phyloP scores from a whole-genome alignment of 2,113 vertebrate genomes.

The Pygoscelis antarcticus region DNA sequence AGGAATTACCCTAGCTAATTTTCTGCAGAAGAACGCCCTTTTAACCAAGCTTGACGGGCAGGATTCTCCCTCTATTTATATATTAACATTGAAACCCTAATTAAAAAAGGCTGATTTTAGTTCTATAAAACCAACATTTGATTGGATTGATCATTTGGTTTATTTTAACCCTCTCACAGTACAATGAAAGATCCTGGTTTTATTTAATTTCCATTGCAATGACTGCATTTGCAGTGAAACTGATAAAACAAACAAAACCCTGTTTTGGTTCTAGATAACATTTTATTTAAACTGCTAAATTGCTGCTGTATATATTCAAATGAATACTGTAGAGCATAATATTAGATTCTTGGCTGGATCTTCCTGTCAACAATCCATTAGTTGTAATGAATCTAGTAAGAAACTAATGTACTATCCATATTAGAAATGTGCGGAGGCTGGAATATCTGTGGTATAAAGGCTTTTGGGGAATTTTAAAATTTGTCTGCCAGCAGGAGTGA shows the following conservation, averaged over 20 bases:
- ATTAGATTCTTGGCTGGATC: neutral
- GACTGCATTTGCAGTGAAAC: neutral
- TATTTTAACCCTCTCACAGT: neutral
- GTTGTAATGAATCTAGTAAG: neutral
- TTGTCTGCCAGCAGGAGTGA: neutral
- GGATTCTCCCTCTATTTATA: neutral
- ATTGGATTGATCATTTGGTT: neutral
- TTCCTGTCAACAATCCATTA: neutral
- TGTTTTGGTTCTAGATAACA: neutral
- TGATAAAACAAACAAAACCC: neutral
- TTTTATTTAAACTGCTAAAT: neutral
- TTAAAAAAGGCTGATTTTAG: neutral
- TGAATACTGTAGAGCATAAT: neutral
- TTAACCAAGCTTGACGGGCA: neutral
- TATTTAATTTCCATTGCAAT: rapidly evolving
- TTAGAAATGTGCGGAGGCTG: neutral
- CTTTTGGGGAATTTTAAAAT: neutral
- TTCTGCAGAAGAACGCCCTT: neutral
- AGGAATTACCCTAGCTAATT: neutral
- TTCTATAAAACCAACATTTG: neutral
- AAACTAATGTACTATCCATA: neutral
- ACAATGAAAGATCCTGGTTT: neutral
- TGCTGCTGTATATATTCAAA: neutral
- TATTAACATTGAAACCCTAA: neutral
- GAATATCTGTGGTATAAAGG: neutral